A percentile compares a stretch with the other conserved stretches of the same genome.
phyloP scores from a whole-genome alignment of 2,888 invertebrate species.

The Brachycybe producta region DNA sequence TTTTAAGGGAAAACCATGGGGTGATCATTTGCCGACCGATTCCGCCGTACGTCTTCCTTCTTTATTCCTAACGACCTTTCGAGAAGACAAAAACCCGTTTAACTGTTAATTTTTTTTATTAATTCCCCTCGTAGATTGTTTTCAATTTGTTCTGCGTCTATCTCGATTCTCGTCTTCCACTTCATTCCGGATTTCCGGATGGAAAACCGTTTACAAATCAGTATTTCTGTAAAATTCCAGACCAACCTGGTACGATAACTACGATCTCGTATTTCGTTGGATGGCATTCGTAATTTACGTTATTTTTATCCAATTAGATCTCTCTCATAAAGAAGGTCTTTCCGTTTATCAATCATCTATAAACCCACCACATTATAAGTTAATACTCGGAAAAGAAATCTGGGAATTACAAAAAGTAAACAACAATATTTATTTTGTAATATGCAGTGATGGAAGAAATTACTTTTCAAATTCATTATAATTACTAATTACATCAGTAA shows the following conservation, averaged over 20 bases:
- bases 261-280: background rate
- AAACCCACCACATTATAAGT: slow-evolving; percentile 57
- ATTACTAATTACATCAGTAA: too few relatives aligned
- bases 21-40: slow-evolving; percentile 71
- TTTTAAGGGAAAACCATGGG: slow-evolving; percentile 62
- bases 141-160: slow-evolving; percentile 75
- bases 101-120: slow-evolving; percentile 15
- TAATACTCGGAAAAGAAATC: slow-evolving; percentile 50
- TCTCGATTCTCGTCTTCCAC: slow-evolving; percentile 61
- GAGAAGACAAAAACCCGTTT: background rate
- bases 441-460: background rate
- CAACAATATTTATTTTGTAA: slow-evolving; percentile 4
- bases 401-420: slow-evolving; percentile 52
- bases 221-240: slow-evolving; percentile 30
- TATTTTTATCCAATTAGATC: slow-evolving; percentile 18
- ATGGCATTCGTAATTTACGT: slow-evolving; percentile 24
- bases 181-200: slow-evolving; percentile 36
- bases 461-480: too few relatives aligned
- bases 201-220: slow-evolving; percentile 36
- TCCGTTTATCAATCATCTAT: slow-evolving; percentile 48
- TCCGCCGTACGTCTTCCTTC: slow-evolving; percentile 45
- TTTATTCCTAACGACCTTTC: background rate
- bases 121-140: slow-evolving; percentile 45
- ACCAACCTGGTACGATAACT: slow-evolving; percentile 9
- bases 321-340: slow-evolving; percentile 38